These are phyloP conservation scores for Chaetodon trifascialis DNA, from an alignment of 2,113 vertebrate genomes.

Conservation along the genomic window DNA sequence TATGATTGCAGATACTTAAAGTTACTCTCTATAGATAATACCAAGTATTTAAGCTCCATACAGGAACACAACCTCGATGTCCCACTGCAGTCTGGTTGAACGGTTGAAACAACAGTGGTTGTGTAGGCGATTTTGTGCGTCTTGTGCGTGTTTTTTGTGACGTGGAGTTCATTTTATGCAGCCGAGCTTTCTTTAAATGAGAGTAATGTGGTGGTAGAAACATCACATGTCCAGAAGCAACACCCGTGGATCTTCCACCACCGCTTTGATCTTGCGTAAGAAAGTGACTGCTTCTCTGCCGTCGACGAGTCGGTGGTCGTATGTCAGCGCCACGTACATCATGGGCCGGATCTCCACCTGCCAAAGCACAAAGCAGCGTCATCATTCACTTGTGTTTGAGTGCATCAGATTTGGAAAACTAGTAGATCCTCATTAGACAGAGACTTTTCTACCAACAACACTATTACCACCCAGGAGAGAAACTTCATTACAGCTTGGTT, in stretches of 20 bases:
- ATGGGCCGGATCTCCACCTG: slow-evolving; percentile 95
- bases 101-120: background rate
- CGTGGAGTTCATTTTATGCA: slow-evolving; percentile 28
- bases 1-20: background rate
- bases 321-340: slow-evolving; percentile 96
- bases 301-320: slow-evolving; percentile 94
- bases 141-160: slow-evolving; percentile 36
- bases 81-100: background rate
- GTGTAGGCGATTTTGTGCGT: slow-evolving; percentile 17
- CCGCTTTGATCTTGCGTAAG: slow-evolving; percentile 95
- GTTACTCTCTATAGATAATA: background rate
- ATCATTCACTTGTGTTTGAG: background rate
- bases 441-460: too few relatives aligned
- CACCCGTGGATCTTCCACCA: slow-evolving; percentile 94
- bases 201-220: background rate
- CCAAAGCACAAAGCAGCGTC: slow-evolving; percentile 6
- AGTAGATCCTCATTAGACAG: too few relatives aligned
- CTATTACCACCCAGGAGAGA: too few relatives aligned
- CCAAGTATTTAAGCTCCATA: background rate
- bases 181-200: slow-evolving; percentile 16
- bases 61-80: background rate
- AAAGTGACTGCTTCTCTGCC: slow-evolving; percentile 97
- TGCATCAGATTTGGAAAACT: background rate
- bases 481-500: background rate
- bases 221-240: slow-evolving; percentile 93